Percentiles rank a stretch among this genome's conserved stretches.
These are phyloP conservation scores for Chrysaora quinquecirrha DNA, from an alignment of 30 jellyfish, hydroid and myxozoan genomes.

Conservation along the genomic window DNA sequence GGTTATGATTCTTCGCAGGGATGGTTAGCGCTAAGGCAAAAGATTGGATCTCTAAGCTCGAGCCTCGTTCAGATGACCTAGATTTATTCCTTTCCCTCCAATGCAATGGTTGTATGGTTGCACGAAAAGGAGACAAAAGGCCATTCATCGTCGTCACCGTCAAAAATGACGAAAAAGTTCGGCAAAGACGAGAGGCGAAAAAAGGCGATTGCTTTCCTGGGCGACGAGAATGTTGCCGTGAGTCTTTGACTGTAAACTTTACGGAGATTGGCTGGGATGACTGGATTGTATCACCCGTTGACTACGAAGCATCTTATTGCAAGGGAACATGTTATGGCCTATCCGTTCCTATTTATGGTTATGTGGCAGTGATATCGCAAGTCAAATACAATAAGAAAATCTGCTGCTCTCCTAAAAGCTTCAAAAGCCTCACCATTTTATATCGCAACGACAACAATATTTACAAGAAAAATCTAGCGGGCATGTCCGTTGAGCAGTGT, in stretches of 20 bases:
- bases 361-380: slow-evolving; percentile 60
- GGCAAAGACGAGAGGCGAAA: slow-evolving; percentile 33
- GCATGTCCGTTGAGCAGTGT: slow-evolving; percentile 80
- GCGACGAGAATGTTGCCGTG: slow-evolving; percentile 71
- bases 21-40: slow-evolving; percentile 62
- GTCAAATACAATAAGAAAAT: slow-evolving; percentile 29
- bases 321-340: slow-evolving; percentile 64
- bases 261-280: slow-evolving; percentile 82
- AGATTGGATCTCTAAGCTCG: slow-evolving; percentile 54
- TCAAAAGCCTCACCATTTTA: slow-evolving; percentile 49
- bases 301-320: slow-evolving; percentile 75
- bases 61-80: slow-evolving; percentile 46
- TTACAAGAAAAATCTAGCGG: slow-evolving; percentile 51
- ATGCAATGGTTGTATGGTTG: slow-evolving; percentile 65
- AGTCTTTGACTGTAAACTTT: slow-evolving; percentile 60
- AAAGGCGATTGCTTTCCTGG: slow-evolving; percentile 49
- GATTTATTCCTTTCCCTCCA: slow-evolving; percentile 46
- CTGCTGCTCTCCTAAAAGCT: slow-evolving; percentile 82
- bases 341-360: slow-evolving; percentile 76
- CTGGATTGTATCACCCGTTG: slow-evolving; percentile 77
- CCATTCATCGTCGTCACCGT: slow-evolving; percentile 74
- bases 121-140: slow-evolving; percentile 59
- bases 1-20: slow-evolving; percentile 15
- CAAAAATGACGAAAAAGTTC: slow-evolving; percentile 31
- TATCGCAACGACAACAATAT: slow-evolving; percentile 59